Conservation (phyloP, 2,797 vertebrate genomes). For the Molossus alvarezi region DNA sequence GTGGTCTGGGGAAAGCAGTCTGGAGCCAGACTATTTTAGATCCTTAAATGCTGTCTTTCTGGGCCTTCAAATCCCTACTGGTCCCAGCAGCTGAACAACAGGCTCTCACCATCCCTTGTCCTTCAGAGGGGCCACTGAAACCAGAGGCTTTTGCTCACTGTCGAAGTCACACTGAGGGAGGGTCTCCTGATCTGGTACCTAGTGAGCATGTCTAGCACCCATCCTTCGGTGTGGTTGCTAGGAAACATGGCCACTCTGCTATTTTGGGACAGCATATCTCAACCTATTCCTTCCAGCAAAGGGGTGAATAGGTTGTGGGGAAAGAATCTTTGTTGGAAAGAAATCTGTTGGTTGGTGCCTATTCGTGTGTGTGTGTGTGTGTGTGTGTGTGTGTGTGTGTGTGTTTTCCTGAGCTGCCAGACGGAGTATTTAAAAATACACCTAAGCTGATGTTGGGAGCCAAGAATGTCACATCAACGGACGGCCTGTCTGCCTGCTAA, state of each 20-base stretch:
- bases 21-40: neutral
- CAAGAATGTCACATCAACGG: constrained; percentile 82
- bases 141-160: neutral
- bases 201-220: neutral
- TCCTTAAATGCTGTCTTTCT: neutral
- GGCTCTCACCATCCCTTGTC: neutral
- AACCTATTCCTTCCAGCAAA: constrained; percentile 58
- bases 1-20: neutral
- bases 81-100: neutral
- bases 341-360: constrained; percentile 66
- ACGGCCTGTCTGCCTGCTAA: constrained; percentile 84
- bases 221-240: constrained; percentile 6
- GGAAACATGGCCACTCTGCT: constrained; percentile 31
- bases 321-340: constrained; percentile 72
- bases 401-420: constrained; percentile 49
- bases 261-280: constrained; percentile 31
- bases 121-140: neutral
- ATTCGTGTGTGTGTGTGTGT: neutral
- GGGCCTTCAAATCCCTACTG: neutral
- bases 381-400: no score
- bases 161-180: neutral
- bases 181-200: neutral
- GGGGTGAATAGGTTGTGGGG: constrained; percentile 61
- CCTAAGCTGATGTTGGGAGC: constrained; percentile 73
- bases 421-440: constrained; percentile 68